Evolutionary conservation across 2,113 vertebrate genomes (phyloP).

Genomic region (Pontoporia blainvillei): DNA sequence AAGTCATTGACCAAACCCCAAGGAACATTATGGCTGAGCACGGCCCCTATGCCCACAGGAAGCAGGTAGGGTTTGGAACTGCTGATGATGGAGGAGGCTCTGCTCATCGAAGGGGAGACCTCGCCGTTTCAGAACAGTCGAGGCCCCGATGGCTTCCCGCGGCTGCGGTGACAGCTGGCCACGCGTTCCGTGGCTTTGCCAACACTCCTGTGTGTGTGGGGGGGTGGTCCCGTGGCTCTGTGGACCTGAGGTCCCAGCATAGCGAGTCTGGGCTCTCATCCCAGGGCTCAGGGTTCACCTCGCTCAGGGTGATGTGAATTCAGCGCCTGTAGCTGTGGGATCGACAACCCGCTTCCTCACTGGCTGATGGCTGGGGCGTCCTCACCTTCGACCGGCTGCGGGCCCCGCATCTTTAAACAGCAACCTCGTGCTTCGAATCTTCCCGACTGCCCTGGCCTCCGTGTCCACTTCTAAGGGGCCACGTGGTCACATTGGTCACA

Average conservation of each 20-base stretch:
- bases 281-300: neutral
- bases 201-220: too few relatives aligned
- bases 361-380: neutral
- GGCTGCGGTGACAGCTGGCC: neutral
- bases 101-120: neutral
- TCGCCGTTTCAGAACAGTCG: neutral
- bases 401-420: neutral
- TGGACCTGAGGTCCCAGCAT: neutral
- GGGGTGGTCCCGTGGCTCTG: neutral
- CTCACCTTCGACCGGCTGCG: neutral
- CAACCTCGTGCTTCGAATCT: too few relatives aligned
- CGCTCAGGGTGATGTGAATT: neutral
- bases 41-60: constrained; percentile 66
- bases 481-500: neutral
- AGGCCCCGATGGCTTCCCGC: neutral
- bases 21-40: constrained; percentile 78
- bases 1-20: constrained; percentile 77
- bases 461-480: neutral
- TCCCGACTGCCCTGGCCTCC: neutral
- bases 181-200: neutral
- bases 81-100: constrained; percentile 65
- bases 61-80: constrained; percentile 63
- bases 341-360: accelerated
- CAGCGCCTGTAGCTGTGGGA: neutral
- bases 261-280: accelerated